A percentile compares a stretch with the other conserved stretches of the same genome.
phyloP scores from a whole-genome alignment of 2,797 vertebrate genomes.

The Lophotriccus pileatus region DNA sequence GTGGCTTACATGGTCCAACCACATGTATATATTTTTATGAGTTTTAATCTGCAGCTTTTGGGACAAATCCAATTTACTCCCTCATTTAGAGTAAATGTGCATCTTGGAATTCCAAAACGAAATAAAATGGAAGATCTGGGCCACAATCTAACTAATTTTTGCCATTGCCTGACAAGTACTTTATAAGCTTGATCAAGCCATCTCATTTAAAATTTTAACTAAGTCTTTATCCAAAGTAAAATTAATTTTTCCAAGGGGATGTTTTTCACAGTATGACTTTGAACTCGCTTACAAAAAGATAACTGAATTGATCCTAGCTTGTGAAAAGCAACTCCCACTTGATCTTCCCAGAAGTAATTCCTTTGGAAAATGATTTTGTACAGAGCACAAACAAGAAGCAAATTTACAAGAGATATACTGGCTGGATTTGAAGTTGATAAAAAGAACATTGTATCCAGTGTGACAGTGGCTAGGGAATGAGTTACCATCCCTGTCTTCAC shows the following conservation, averaged over 20 bases:
- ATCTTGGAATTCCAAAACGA: neutral
- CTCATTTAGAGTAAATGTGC: neutral
- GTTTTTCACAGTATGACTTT: neutral
- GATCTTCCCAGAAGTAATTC: neutral
- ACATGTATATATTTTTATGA: neutral
- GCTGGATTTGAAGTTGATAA: neutral
- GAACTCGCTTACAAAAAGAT: neutral
- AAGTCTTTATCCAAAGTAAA: neutral
- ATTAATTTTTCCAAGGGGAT: neutral
- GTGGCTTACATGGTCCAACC: neutral
- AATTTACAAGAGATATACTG: neutral
- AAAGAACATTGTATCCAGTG: neutral
- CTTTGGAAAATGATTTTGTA: neutral
- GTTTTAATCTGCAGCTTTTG: neutral
- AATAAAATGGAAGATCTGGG: neutral
- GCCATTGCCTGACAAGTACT: neutral
- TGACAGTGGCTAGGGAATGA: constrained; percentile 19
- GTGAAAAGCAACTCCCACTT: neutral
- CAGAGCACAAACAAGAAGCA: neutral
- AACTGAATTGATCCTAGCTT: neutral
- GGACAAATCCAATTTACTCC: neutral
- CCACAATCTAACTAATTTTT: neutral
- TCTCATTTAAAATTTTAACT: neutral
- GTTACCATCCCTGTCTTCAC: neutral
- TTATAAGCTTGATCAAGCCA: neutral